These are phyloP conservation scores for Pithecia hirsuta DNA, from an alignment of 2,797 vertebrate species.

Conservation along the genomic window DNA sequence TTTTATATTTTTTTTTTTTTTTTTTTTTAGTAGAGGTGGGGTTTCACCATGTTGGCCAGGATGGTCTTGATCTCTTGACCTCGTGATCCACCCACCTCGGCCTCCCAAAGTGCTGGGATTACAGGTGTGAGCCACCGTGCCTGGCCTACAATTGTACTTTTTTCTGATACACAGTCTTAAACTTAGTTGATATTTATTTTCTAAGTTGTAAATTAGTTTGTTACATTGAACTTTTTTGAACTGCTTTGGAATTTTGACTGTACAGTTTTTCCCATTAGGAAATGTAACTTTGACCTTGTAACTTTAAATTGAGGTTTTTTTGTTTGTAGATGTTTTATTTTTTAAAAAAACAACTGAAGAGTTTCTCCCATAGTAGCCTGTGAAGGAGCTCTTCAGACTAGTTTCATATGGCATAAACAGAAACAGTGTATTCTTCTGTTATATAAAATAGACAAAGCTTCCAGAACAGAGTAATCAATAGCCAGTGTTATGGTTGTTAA, in stretches of 20 bases:
- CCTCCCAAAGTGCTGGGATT: no score
- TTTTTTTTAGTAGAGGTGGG: no score
- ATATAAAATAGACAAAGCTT: constrained; percentile 5
- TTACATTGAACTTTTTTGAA: neutral
- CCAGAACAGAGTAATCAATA: neutral
- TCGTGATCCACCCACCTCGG: no score
- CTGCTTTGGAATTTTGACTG: neutral
- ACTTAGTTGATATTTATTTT: neutral
- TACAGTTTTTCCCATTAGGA: neutral
- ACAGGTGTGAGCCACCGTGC: no score
- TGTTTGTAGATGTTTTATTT: neutral
- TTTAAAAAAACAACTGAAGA: neutral
- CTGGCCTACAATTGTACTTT: neutral
- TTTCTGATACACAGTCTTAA: neutral
- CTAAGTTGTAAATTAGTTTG: constrained; percentile 10
- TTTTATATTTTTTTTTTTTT: no score
- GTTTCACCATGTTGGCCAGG: no score
- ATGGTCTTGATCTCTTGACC: no score
- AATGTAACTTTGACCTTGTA: constrained; percentile 5
- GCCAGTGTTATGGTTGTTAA: neutral
- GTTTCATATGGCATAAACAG: neutral
- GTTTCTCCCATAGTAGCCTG: neutral
- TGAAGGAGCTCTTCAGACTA: constrained; percentile 12
- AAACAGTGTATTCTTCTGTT: neutral
- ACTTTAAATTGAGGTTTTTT: neutral